A percentile compares a stretch with the other conserved stretches of the same genome.
These are phyloP conservation scores for Pectinophora gossypiella DNA, from an alignment of 1,140 invertebrate genomes.

Conservation along the genomic window DNA sequence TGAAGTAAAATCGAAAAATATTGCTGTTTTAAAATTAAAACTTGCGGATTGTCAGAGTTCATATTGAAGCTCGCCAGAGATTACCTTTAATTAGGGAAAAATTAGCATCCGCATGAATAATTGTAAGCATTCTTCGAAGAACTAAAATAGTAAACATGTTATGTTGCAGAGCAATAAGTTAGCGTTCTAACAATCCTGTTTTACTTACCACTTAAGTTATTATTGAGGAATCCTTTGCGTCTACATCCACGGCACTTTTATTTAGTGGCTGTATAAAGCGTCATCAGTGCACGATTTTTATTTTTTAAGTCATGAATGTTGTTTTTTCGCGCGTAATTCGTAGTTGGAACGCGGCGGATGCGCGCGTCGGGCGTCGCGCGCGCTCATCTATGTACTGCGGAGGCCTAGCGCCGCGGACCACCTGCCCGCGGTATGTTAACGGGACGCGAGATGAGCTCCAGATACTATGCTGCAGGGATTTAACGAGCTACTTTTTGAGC, in stretches of 20 bases:
- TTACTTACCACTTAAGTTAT: slow-evolving; percentile 31
- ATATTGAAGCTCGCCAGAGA: too few species aligned
- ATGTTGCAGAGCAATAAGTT: slow-evolving; percentile 12
- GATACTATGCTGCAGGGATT: not conserved
- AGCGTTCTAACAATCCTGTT: slow-evolving; percentile 25
- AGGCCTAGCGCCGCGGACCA: not conserved
- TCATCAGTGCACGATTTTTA: slow-evolving; percentile 16
- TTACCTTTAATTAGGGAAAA: slow-evolving; percentile 15
- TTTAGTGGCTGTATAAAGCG: slow-evolving; percentile 2
- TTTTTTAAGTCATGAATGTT: slow-evolving; percentile 23
- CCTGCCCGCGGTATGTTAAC: not conserved
- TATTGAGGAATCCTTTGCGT: slow-evolving; percentile 16
- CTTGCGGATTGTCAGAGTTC: too few species aligned
- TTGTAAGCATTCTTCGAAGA: not conserved
- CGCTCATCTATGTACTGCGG: slow-evolving; percentile 42
- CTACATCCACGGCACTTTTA: slow-evolving; percentile 19
- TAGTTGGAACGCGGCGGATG: slow-evolving; percentile 17
- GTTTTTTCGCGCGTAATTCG: slow-evolving; percentile 31
- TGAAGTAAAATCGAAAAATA: too few species aligned
- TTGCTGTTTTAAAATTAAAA: too few species aligned
- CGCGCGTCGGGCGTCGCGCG: slow-evolving; percentile 27
- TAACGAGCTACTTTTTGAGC: too few species aligned
- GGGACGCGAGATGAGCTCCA: not conserved
- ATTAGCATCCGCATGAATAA: not conserved
- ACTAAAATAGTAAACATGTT: slow-evolving; percentile 18